Base-by-base conservation (phyloP, 2,888 invertebrate species). In the Omphaloscelis lunosa region DNA sequence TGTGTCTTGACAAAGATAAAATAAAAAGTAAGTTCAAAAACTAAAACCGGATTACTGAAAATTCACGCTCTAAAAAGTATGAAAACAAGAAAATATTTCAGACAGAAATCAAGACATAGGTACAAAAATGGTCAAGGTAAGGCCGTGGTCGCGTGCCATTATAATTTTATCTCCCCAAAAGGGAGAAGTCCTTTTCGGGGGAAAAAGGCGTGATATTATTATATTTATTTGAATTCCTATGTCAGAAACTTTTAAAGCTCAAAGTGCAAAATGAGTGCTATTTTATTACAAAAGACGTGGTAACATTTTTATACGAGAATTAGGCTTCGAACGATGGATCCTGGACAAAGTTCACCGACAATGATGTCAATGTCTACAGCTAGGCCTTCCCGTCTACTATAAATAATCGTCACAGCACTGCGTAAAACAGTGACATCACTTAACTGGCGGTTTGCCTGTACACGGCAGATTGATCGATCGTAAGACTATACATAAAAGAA, bases 401-500 rank as follows among this genome's bases (percentile, higher is more conserved):
- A 79, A 34, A 45, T 39, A 74, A 51, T 39, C n/a, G 11, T 29
- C 15, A 45, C 27, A 45, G 41, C 11, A 15, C 34, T 63, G 45
- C 51, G 48, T 59, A 53, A 17, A 75, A 15, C 27, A 45, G 34
- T 79, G 65, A 66, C 20, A 41, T 23, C 12, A 34, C 5, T 56
- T 34, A 34, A 48, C 29, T 41, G 41, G 41, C 41, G 9, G 23
- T n/a, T 39, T 65, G 51, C 20, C 53, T 48, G 39, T 75, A 59
- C 53, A 82, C 53, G 27, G 41, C 76, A 66, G n/a, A n/a, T 75
- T 79, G 65, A 75, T 66, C 3, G 79, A 39, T 66, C 66, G 82
- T 81, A 75, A 66, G 65, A 53, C 27, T 66, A 41, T n/a, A n/a
- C 53, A 82, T 82, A 61, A 76, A 75, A 82, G 0, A 82, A 48